Base-by-base conservation (phyloP, 1,140 invertebrate genomes). In the Ylistrum balloti region DNA sequence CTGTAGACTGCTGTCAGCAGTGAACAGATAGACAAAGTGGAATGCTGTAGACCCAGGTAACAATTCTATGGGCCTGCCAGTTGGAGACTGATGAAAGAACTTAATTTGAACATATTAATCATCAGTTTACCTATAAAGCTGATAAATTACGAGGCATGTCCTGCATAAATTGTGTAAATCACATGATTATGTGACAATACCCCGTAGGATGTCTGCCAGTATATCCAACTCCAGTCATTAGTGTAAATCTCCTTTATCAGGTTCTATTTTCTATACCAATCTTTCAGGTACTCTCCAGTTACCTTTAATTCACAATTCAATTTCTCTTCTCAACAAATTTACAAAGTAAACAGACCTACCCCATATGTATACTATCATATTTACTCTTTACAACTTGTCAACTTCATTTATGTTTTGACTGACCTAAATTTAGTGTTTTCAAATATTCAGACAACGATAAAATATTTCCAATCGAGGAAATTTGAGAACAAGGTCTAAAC, bases 281-380 rank as follows among this genome's bases (percentile, higher is more conserved):
- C 45, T 74, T 28, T 28, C 56, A 74, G 56, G 17, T 74, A 74
- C 56, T 17, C 41, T 45, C 41, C 56, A 74, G 56, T 74, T 74
- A n/a, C 22, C 56, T 74, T 1, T n/a, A 28, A 74, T 74, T 38
- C 35, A 38, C 56, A 3, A 74, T 74, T 74, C 56, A 74, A 74
- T 74, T 74, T 74, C n/a, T 7, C 22, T n/a, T 74, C 56, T 74
- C 56, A 74, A 74, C 56, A 74, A 74, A n/a, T 74, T 74, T 74
- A 74, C 56, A 74, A 74, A 74, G 56, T 74, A 74, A 74, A 74
- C 56, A 74, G 56, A 74, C 56, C 56, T 74, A 74, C 56, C 56
- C 45, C 56, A 74, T 74, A 74, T 74, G 56, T 74, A 28, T 74
- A 74, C 56, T 17, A 74, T 74, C 56, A n/a, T 74, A n/a, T 74